Evolutionary conservation across 2,888 invertebrate species (phyloP), one percentile per base, ranked within the genome.

Genomic region (Leuctra nigra): DNA sequence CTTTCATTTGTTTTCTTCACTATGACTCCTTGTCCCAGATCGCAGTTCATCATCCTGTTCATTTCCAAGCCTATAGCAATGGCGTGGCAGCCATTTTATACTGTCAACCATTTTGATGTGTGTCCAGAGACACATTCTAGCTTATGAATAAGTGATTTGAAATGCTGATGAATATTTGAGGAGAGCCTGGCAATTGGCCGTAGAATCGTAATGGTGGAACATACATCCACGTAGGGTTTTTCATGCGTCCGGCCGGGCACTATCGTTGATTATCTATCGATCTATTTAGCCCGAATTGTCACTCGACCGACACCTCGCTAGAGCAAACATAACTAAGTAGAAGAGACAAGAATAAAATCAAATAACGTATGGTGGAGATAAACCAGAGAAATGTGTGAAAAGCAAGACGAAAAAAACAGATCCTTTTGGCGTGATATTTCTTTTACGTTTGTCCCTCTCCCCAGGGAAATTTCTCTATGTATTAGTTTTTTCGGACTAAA

Each of bases 381-480:
- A 47, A 44, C 44, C 18, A 44, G 44, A 44, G 44, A 44, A 44
- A 44, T 23, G 23, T 23, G 23, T 23, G n/a, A 20, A n/a, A 44
- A 24, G 33, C n/a, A 48, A 16, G 20, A 2, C 1, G 33, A 48
- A 29, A 25, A 50, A 35, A 35, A 35, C 35, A 29, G 22, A 22
- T 50, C 25, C 23, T 18, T 48, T 50, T 33, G 13, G 35, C 18
- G 50, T 50, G 20, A 33, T 50, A 50, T 50, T 41, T 50, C 33
- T 50, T 50, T 50, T 18, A 33, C 35, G 50, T 50, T 50, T 50
- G 50, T 35, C 18, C 50, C 35, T 16, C 35, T 58, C 58, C 52
- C 58, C 9, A 22, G 58, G 58, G 58, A 59, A 59, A 59, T 59
- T 59, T 38, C 50, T 50, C 39, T 55, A 55, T 55, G 58, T 56